Evolutionary conservation across 2,888 invertebrate species (phyloP), one percentile per base, ranked within the genome.

Genomic region (Achlya flavicornis): DNA sequence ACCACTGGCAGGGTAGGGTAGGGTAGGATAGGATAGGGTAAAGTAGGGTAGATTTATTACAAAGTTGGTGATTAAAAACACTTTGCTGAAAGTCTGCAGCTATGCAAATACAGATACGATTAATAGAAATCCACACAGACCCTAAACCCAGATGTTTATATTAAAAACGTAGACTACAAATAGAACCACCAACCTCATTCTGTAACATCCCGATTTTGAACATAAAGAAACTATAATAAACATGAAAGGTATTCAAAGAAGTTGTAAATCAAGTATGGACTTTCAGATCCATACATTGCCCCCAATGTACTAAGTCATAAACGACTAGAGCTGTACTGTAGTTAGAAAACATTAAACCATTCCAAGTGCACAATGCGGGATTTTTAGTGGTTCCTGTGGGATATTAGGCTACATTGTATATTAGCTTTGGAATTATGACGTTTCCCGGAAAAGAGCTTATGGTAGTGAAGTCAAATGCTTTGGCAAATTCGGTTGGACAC

Each of bases 281-380:
- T 53, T 19, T 53, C 2, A 53, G 53, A 19, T 19, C 10, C 53
- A 19, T 53, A 53, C 41, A 48, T 10, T 53, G 53, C 53, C 19
- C 53, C 19, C 53, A 53, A 19, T 10, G 53, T 53, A 53, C 19
- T 53, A 53, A 53, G 53, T 53, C 53, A 53, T 53, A 53, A 53
- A 53, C 53, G 53, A 19, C 16, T 19, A 46, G 53, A 53, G 3
- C 53, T 53, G 48, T 16, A 16, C 48, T 16, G 48, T 14, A 46
- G 43, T 48, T 16, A 16, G n/a, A 5, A 53, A 19, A 53, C 19
- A 53, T 53, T 53, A 53, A 19, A 19, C 53, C 10, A 19, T 16
- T 43, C 43, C 43, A 43, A 14, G 12, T 43, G 43, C 12, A 46
- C 46, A 46, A 46, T 19, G 53, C 10, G 11, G 10, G 53, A 53